Evolutionary conservation across 2,888 invertebrate genomes (phyloP).

Genomic region (Caenorhabditis angaria): DNA sequence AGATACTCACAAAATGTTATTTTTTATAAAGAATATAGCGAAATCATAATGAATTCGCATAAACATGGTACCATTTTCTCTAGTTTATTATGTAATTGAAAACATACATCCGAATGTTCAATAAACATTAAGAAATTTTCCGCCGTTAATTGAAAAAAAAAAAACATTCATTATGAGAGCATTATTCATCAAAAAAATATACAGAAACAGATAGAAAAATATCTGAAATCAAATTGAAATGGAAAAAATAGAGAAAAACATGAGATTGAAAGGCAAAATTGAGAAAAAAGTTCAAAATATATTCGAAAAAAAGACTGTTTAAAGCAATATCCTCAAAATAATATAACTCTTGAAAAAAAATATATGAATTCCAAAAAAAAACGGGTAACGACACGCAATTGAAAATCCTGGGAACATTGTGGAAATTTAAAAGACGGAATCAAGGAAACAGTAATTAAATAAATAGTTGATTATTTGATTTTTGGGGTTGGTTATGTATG

Average conservation of each 20-base stretch:
- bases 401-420: background rate
- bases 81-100: too few species aligned
- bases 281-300: background rate
- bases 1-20: too few species aligned
- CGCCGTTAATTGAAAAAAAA: too few species aligned
- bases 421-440: background rate
- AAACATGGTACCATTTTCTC: too few species aligned
- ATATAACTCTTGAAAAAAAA: background rate
- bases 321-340: background rate
- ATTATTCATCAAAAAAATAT: background rate
- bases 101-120: too few species aligned
- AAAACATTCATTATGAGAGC: background rate
- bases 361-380: background rate
- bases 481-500: too few species aligned
- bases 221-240: background rate
- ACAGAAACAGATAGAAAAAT: background rate
- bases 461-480: too few species aligned
- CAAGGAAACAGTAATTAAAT: conserved; percentile 3
- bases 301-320: background rate
- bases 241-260: background rate
- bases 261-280: conserved; percentile 3
- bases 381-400: background rate
- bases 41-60: too few species aligned
- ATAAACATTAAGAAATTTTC: too few species aligned
- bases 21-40: too few species aligned